These are phyloP conservation scores for Dichetophora obliterata DNA, from an alignment of 2,888 invertebrate species.

Conservation along the genomic window DNA sequence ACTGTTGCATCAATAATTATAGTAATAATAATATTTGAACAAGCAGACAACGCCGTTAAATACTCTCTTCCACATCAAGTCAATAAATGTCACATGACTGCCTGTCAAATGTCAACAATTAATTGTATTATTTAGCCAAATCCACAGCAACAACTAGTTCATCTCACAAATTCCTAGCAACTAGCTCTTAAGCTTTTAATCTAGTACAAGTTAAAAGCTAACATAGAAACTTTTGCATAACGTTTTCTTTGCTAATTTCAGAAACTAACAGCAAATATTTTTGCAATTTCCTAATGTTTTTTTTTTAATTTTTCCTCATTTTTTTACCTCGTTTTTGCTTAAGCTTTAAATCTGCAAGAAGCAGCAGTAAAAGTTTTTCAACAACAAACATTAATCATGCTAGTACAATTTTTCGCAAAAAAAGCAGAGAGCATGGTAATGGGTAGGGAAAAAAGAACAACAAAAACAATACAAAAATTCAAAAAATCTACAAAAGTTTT, in stretches of 20 bases:
- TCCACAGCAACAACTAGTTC: too few relatives aligned
- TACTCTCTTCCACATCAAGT: not conserved
- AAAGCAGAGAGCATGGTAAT: too few relatives aligned
- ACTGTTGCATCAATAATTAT: not conserved
- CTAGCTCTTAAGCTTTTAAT: slow-evolving; percentile 16
- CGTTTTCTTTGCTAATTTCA: not conserved
- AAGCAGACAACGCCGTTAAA: not conserved
- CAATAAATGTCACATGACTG: not conserved
- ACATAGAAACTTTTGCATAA: not conserved
- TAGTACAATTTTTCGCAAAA: not conserved
- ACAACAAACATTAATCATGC: slow-evolving; percentile 16
- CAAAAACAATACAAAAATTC: not conserved
- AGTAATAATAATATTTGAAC: not conserved
- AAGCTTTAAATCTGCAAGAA: not conserved
- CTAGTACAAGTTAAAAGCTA: slow-evolving; percentile 9
- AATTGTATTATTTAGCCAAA: not conserved
- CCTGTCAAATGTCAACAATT: not conserved
- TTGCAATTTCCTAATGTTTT: not conserved
- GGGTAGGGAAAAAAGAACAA: not conserved
- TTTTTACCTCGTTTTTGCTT: not conserved
- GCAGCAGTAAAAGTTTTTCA: not conserved
- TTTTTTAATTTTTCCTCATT: not conserved
- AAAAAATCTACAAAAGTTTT: not conserved
- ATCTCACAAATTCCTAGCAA: too few relatives aligned
- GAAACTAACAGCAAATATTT: not conserved